Evolutionary conservation across 1,140 invertebrate genomes (phyloP), one percentile per base, ranked within the genome.

Genomic region (Notospermus geniculatus): DNA sequence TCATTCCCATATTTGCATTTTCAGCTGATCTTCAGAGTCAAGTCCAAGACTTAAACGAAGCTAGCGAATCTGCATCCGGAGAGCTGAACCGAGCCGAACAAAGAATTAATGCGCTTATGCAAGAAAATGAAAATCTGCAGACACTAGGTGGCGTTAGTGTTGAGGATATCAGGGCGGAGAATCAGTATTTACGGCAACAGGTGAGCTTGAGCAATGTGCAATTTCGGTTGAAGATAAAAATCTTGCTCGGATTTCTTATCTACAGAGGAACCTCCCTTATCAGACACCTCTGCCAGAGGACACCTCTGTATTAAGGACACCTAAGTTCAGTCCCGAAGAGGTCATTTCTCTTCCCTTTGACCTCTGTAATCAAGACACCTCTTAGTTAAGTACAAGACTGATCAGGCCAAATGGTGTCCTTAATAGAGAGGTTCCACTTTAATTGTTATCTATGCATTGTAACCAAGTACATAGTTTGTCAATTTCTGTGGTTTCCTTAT

Each of bases 11-110:
- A 39, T 62, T 60, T 2, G 56, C 15, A 53, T 15, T 63, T 57
- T 29, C 63, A 75, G 73, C 43, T 59, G 73, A 75, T 19, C 59
- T 75, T 17, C 65, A 74, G 30, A 65, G 67, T 27, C 72, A 74
- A 17, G 64, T 75, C 11, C 64, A 64, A 28, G 73, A 75, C 43
- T 50, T 74, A 41, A 69, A 72, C 13, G 72, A 74, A 39, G 69
- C 68, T 13, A 71, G 68, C 59, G 72, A 75, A 32, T 60, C 66
- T 0, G 65, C 73, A 1, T 58, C 62, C 0, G 22, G 54, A 2
- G 69, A 69, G 29, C 28, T 72, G 17, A 32, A 57, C 25, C 57
- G 45, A 22, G 57, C 69, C 19, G 73, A 75, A 54, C 57, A 60
- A 36, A 64, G 63, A 25, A 59, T 71, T 7, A 55, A 64, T 19